Conservation (phyloP, 2,113 vertebrate genomes). For the Callionymus lyra region DNA sequence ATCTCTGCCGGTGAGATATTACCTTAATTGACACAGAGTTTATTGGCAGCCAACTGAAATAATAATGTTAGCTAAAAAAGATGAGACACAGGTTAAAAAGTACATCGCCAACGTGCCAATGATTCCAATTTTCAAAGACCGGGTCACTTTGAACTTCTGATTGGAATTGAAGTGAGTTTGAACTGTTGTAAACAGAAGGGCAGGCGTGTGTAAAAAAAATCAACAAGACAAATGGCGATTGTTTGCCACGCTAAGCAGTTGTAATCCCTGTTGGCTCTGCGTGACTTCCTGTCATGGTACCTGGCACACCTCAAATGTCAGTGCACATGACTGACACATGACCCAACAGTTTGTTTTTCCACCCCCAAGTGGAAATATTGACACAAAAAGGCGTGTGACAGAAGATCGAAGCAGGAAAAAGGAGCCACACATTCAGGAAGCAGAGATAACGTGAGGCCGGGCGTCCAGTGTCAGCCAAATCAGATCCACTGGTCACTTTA, state of each 20-base stretch:
- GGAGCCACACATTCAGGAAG: not conserved
- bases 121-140: too few relatives aligned
- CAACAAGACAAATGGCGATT: slow-evolving; percentile 17
- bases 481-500: slow-evolving; percentile 16
- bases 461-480: slow-evolving; percentile 10
- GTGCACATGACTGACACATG: slow-evolving; percentile 11
- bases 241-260: slow-evolving; percentile 17
- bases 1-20: too few relatives aligned
- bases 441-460: slow-evolving; percentile 8
- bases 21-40: too few relatives aligned
- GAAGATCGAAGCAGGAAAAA: too few relatives aligned
- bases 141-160: too few relatives aligned
- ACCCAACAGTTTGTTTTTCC: not conserved
- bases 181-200: too few relatives aligned
- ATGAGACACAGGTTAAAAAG: slow-evolving; percentile 12
- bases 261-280: slow-evolving; percentile 26
- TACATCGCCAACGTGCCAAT: too few relatives aligned
- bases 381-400: too few relatives aligned
- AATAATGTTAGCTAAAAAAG: too few relatives aligned
- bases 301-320: slow-evolving; percentile 15
- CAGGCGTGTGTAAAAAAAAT: too few relatives aligned
- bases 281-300: slow-evolving; percentile 1
- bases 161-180: too few relatives aligned
- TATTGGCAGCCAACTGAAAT: too few relatives aligned
- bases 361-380: not conserved